Evolutionary conservation across 2,888 invertebrate genomes (phyloP).

Genomic region (Parnassius mnemosyne): DNA sequence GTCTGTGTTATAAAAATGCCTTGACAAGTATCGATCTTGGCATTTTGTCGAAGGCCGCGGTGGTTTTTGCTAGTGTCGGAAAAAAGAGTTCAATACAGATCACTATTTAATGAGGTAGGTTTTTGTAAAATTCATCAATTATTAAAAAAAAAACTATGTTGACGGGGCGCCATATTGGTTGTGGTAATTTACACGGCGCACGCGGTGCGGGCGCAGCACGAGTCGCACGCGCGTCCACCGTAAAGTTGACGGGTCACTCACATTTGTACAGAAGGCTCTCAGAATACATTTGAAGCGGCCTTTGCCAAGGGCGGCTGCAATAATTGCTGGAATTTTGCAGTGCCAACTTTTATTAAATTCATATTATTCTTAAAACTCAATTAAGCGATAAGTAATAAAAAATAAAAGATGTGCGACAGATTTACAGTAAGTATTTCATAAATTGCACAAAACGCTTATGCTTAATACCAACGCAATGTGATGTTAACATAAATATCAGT

Average conservation of each 20-base stretch:
- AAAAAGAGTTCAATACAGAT: slow-evolving; percentile 50
- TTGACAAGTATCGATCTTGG: slow-evolving; percentile 63
- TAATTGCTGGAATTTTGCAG: slow-evolving; percentile 41
- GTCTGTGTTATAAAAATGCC: slow-evolving; percentile 58
- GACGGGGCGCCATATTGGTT: slow-evolving; percentile 71
- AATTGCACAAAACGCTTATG: background rate
- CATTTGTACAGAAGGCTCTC: slow-evolving; percentile 37
- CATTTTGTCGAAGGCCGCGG: slow-evolving; percentile 62
- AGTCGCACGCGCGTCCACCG: slow-evolving; percentile 40
- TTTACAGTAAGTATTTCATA: background rate
- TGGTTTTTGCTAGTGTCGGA: slow-evolving; percentile 39
- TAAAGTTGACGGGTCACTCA: slow-evolving; percentile 63
- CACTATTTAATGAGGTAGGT: slow-evolving; percentile 57
- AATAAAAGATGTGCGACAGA: background rate
- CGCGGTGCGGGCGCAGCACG: slow-evolving; percentile 47
- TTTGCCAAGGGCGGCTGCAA: slow-evolving; percentile 62
- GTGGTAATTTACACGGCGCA: slow-evolving; percentile 72
- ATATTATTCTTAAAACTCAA: background rate
- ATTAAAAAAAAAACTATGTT: slow-evolving; percentile 63
- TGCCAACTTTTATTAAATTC: background rate
- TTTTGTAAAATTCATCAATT: slow-evolving; percentile 60
- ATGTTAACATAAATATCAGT: background rate
- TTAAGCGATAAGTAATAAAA: background rate
- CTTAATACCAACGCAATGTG: background rate
- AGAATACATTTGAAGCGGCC: slow-evolving; percentile 48